A percentile compares a stretch with the other conserved stretches of the same genome.
Conservation (phyloP, 1,140 invertebrate genomes). For the Metopolophium dirhodum region DNA sequence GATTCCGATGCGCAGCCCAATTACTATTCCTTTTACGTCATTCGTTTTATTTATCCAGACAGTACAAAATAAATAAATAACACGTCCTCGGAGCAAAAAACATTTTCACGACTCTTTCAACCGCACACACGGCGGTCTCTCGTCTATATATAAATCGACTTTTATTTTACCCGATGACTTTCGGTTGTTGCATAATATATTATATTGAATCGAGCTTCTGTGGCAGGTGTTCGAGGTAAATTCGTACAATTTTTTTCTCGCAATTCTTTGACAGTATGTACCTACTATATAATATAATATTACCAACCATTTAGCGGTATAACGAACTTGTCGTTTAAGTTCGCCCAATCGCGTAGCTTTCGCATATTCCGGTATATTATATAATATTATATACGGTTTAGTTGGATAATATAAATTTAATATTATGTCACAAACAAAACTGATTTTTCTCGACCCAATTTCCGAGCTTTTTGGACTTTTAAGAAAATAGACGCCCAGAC, state of each 20-base stretch:
- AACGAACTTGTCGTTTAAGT: neutral
- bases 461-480: neutral
- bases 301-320: neutral
- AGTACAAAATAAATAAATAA: neutral
- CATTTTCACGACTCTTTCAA: neutral
- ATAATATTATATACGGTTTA: neutral
- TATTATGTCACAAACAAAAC: neutral
- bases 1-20: neutral
- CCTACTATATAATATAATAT: neutral
- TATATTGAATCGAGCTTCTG: neutral
- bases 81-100: neutral
- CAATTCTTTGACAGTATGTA: neutral
- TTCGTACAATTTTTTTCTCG: neutral
- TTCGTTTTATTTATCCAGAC: conserved; percentile 1
- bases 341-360: neutral
- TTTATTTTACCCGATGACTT: conserved; percentile 7
- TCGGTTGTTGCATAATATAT: conserved; percentile 3
- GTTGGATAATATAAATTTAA: neutral
- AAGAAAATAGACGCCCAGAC: neutral
- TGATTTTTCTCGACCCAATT: neutral
- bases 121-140: neutral
- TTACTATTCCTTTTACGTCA: neutral
- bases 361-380: neutral
- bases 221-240: neutral
- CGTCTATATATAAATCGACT: neutral